Evolutionary conservation across 1,140 invertebrate genomes (phyloP).

Genomic region (Brachionus plicatilis): DNA sequence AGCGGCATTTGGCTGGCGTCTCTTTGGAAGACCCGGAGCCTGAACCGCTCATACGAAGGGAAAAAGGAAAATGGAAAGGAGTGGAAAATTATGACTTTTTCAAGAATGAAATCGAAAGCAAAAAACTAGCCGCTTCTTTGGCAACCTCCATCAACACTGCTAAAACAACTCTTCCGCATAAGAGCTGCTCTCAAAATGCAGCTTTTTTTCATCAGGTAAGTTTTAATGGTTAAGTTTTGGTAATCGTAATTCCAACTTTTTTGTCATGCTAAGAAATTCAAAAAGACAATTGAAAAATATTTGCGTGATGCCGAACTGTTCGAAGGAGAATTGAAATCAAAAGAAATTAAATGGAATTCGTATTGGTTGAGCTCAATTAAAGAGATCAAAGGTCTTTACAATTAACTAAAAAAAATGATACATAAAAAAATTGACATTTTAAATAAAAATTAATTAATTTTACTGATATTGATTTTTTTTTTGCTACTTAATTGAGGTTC

Average conservation of each 20-base stretch:
- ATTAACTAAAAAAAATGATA: not conserved
- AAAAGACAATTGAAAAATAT: not conserved
- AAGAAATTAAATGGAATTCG: slow-evolving; percentile 18
- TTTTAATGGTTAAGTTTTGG: not conserved
- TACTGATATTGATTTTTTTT: too few species aligned
- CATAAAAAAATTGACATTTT: too few species aligned
- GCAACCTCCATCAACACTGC: not conserved
- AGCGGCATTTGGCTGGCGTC: not conserved
- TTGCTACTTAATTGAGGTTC: too few species aligned
- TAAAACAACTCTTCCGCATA: slow-evolving; percentile 12
- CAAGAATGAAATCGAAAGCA: not conserved
- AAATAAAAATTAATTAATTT: too few species aligned
- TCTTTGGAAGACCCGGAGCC: slow-evolving; percentile 28
- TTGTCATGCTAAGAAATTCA: not conserved
- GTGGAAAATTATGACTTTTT: slow-evolving; percentile 27
- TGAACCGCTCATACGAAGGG: not conserved
- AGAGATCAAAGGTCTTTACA: slow-evolving; percentile 20
- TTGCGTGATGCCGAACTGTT: not conserved
- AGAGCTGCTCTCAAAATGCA: not conserved
- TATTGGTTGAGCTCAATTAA: slow-evolving; percentile 18
- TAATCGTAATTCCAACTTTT: too few species aligned
- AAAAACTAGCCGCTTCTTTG: not conserved
- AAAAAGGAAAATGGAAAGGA: slow-evolving; percentile 35
- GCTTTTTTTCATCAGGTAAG: not conserved
- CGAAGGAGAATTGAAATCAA: slow-evolving; percentile 4